phyloP scores from a whole-genome alignment of 1,140 invertebrate species.

The Aphelinus certus region DNA sequence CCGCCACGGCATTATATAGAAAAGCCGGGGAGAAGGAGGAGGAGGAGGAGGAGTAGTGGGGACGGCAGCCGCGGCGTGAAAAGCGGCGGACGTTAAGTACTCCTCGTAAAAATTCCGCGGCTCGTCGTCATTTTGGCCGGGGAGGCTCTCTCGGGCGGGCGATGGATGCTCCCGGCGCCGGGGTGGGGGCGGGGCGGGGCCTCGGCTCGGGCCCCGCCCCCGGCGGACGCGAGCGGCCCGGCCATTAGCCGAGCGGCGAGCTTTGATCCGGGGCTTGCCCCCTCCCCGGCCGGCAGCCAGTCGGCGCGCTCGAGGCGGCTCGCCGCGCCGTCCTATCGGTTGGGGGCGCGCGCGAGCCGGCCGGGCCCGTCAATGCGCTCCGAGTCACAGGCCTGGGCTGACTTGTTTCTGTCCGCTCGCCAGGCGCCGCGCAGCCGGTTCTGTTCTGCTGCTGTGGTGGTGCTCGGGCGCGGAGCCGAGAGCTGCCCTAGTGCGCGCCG shows the following conservation, averaged over 20 bases:
- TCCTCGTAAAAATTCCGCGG: slow-evolving; percentile 64
- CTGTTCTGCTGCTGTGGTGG: too few species aligned
- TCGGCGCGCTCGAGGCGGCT: slow-evolving; percentile 7
- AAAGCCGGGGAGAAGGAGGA: too few species aligned
- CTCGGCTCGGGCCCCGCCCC: slow-evolving; percentile 8
- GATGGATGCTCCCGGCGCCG: too few species aligned
- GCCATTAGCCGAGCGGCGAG: slow-evolving; percentile 31
- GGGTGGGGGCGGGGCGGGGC: slow-evolving; percentile 23
- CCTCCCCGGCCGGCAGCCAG: slow-evolving; percentile 14
- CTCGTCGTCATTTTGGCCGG: slow-evolving; percentile 58
- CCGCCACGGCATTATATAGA: too few species aligned
- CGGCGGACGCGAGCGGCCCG: background rate
- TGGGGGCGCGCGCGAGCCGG: slow-evolving; percentile 7
- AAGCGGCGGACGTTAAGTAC: slow-evolving; percentile 57
- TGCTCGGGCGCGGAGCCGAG: too few species aligned
- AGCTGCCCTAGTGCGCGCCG: too few species aligned
- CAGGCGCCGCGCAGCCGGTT: slow-evolving; percentile 10
- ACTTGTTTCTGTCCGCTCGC: slow-evolving; percentile 15
- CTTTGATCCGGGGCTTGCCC: slow-evolving; percentile 48
- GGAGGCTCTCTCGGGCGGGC: background rate
- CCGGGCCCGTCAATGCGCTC: slow-evolving; percentile 56
- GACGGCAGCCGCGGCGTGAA: slow-evolving; percentile 35
- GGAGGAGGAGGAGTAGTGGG: too few species aligned
- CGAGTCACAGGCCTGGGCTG: slow-evolving; percentile 61
- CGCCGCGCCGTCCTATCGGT: background rate